Conservation (phyloP, 2,113 vertebrate species). For the Centropus unirufus region DNA sequence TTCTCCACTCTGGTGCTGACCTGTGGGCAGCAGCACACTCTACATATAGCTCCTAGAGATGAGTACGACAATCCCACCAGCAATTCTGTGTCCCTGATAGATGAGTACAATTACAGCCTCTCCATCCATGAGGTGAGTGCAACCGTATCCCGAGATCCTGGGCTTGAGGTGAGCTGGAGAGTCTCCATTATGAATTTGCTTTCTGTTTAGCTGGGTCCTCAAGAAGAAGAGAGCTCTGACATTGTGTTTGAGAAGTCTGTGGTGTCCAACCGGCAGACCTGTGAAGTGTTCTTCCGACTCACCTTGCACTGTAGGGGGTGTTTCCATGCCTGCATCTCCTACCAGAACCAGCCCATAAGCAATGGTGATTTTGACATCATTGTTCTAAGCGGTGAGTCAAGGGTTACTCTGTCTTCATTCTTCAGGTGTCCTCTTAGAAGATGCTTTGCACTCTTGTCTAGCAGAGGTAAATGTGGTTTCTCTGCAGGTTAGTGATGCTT, state of each 20-base stretch:
- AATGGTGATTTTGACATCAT: constrained; percentile 99
- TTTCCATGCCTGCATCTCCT: constrained; percentile 92
- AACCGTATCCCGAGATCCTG: neutral
- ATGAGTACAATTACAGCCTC: constrained; percentile 91
- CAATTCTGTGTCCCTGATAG: constrained; percentile 88
- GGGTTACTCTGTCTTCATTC: neutral
- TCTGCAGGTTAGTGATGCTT: neutral
- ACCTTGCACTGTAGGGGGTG: constrained; percentile 90
- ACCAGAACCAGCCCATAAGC: constrained; percentile 93
- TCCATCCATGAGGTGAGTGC: constrained; percentile 79
- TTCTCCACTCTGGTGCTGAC: constrained; percentile 97
- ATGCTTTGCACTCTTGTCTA: neutral
- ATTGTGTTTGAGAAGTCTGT: constrained; percentile 89
- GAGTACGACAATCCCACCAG: constrained; percentile 97
- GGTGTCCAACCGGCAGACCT: constrained; percentile 86
- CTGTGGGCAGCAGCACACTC: constrained; percentile 89
- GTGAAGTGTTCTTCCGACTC: constrained; percentile 89
- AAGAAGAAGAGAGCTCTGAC: constrained; percentile 86
- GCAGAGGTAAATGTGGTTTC: neutral
- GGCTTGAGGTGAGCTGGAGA: neutral
- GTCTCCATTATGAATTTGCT: neutral
- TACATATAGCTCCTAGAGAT: constrained; percentile 95
- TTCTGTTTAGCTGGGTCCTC: constrained; percentile 85
- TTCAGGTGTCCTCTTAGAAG: neutral
- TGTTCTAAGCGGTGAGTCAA: constrained; percentile 92